Percentiles rank a stretch among this genome's conserved stretches.
phyloP scores from a whole-genome alignment of 2,888 invertebrate species.

The Cheilosia soror region DNA sequence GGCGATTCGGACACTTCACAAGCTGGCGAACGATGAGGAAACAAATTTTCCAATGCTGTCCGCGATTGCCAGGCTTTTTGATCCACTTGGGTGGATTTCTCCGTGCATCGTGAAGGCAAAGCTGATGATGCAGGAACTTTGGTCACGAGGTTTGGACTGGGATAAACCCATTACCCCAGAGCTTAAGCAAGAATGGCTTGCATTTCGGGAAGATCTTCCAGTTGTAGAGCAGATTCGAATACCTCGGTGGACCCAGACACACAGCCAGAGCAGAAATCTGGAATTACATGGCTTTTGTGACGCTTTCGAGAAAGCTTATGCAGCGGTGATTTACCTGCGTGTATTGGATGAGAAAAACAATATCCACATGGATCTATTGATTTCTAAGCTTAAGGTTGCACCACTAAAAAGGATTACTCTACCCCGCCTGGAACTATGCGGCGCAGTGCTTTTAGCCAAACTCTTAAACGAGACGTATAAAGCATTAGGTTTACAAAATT shows the following conservation, averaged over 20 bases:
- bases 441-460: slow-evolving; percentile 2
- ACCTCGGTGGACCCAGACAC: slow-evolving; percentile 9
- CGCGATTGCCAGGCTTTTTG: slow-evolving; percentile 33
- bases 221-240: slow-evolving; percentile 9
- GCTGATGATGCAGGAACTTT: slow-evolving; percentile 34
- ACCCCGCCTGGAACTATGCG: slow-evolving; percentile 25
- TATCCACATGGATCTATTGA: slow-evolving; percentile 8
- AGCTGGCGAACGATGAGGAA: slow-evolving; percentile 8
- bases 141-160: slow-evolving; percentile 6
- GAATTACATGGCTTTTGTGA: slow-evolving; percentile 45
- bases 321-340: slow-evolving; percentile 19
- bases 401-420: slow-evolving; percentile 13
- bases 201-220: slow-evolving; percentile 7
- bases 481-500: neutral
- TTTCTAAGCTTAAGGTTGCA: slow-evolving; percentile 25
- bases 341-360: slow-evolving; percentile 6
- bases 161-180: slow-evolving; percentile 9
- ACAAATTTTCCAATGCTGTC: slow-evolving; percentile 12
- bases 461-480: neutral
- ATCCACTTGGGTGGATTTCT: slow-evolving; percentile 44
- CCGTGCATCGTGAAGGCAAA: slow-evolving; percentile 27
- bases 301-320: slow-evolving; percentile 35
- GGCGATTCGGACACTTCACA: slow-evolving; percentile 12
- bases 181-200: slow-evolving; percentile 14
- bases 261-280: neutral